Evolutionary conservation across 1,140 invertebrate species (phyloP).

Genomic region (Cotesia glomerata): DNA sequence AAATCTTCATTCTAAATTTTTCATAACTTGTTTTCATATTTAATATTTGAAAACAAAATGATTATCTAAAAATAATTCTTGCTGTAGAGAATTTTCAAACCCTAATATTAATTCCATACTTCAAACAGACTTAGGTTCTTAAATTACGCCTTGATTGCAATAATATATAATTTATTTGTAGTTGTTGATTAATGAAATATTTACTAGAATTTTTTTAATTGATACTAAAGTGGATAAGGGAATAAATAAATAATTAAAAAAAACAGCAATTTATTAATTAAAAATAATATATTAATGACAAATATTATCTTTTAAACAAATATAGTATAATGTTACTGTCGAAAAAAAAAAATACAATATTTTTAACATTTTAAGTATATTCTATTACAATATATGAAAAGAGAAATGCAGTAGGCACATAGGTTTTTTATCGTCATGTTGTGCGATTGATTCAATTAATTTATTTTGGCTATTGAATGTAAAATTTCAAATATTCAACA

Average conservation of each 20-base stretch:
- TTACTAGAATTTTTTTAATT: conserved; percentile 24
- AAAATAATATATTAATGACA: not conserved
- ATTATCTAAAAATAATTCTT: not conserved
- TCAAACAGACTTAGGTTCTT: not conserved
- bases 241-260: not conserved
- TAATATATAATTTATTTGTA: conserved; percentile 26
- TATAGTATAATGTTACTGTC: no score
- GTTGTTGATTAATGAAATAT: conserved; percentile 37
- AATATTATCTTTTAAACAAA: not conserved
- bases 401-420: not conserved
- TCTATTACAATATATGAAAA: not conserved
- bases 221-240: not conserved
- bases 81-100: not conserved
- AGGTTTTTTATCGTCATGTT: not conserved
- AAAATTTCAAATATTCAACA: no score
- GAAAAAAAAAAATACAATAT: not conserved
- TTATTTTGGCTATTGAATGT: no score
- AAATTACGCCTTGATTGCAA: conserved; percentile 30
- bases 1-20: no score
- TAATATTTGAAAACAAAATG: no score
- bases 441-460: not conserved
- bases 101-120: no score
- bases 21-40: no score
- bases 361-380: not conserved
- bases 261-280: not conserved